These are phyloP conservation scores for Phyllotreta striolata DNA, from an alignment of 2,888 invertebrate genomes.

Conservation along the genomic window DNA sequence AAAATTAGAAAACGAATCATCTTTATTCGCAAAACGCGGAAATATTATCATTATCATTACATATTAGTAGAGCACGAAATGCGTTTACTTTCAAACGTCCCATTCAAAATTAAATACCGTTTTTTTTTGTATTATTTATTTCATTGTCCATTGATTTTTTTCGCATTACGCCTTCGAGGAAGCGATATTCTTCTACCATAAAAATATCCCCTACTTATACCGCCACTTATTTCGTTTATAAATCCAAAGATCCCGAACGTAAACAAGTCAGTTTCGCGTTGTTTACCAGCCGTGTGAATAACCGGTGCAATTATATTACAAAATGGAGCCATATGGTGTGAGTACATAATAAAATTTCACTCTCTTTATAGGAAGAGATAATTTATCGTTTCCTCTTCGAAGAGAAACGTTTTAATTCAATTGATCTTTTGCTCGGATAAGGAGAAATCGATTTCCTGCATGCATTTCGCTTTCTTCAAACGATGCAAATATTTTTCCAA, in stretches of 20 bases:
- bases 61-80: not conserved
- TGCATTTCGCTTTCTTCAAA: constrained; percentile 1
- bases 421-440: not conserved
- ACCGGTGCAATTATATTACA: constrained; percentile 9
- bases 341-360: constrained; percentile 11
- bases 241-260: not conserved
- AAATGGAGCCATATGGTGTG: constrained; percentile 12
- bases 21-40: too few species aligned
- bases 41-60: not conserved
- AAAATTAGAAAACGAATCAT: too few species aligned
- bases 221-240: not conserved
- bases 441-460: not conserved
- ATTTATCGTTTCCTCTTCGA: not conserved
- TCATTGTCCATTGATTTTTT: constrained; percentile 19
- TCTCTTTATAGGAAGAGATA: constrained; percentile 2
- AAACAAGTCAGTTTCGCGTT: constrained; percentile 8
- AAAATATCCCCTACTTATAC: constrained; percentile 2
- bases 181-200: not conserved
- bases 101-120: constrained; percentile 11
- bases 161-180: constrained; percentile 12
- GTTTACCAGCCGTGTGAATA: not conserved
- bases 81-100: not conserved
- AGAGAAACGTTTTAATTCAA: too few species aligned
- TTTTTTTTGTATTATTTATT: constrained; percentile 4
- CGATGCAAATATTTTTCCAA: not conserved